Evolutionary conservation across 2,797 vertebrate genomes (phyloP), one percentile per base, ranked within the genome.

Genomic region (Fratercula arctica): DNA sequence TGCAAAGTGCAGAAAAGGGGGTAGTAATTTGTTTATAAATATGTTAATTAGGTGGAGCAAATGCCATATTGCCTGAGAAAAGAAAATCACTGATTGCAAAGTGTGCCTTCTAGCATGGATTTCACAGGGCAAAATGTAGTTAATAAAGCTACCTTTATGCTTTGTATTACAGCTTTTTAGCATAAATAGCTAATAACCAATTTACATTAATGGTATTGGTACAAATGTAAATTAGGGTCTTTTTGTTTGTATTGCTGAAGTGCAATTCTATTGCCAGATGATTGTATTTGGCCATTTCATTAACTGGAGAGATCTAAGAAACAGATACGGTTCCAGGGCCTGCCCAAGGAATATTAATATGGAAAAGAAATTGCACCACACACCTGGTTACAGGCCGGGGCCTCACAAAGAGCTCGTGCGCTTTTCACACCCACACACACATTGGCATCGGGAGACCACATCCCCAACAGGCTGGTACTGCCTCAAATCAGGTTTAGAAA

Each of bases 101-200:
- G 63, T 72, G 35, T 86, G 48, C 51, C 87, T 95, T 88, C 91
- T 91, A 97, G 97, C 95, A 96, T 35, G 39, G 56, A 95, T 98
- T 98, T 97, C 95, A 93, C 60, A 87, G 81, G 94, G 82, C 68
- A 96, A 96, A 95, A 97, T 74, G 59, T 91, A 97, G 97, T 96
- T 97, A 96, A 97, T 97, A 97, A 98, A 98, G 96, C 93, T 95
- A 98, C 96, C 90, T 98, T 97, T 96, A 96, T 94, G 92, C 90
- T 97, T 97, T 97, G 92, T 97, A 96, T 94, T 96, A 95, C 85
- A 95, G 74, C 91, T 97, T 95, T 95, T 97, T 96, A 98, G 83
- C 95, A 97, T 97, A 98, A 98, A 97, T 63, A 96, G 94, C 94
- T 97, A 97, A 97, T 97, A 98, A 97, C 95, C 95, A 97, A 97